Evolutionary conservation across 1,140 invertebrate species (phyloP).

Genomic region (Apolygus lucorum): DNA sequence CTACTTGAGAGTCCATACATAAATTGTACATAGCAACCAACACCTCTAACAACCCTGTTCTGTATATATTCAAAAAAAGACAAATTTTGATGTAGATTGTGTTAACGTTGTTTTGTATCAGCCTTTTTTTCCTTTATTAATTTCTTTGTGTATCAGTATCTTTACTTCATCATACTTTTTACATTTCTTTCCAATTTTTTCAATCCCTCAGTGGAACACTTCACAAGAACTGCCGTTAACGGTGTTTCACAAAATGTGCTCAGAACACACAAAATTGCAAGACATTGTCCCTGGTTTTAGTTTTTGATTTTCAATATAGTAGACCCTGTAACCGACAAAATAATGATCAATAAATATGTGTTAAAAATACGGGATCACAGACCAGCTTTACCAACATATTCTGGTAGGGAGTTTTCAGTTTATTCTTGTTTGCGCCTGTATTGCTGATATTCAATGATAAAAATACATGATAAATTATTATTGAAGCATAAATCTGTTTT

Average conservation of each 20-base stretch:
- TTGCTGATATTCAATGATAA: too few relatives aligned
- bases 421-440: too few relatives aligned
- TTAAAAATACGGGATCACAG: too few relatives aligned
- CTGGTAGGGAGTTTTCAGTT: too few relatives aligned
- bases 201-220: background rate
- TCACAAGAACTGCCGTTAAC: background rate
- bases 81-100: background rate
- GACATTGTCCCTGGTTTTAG: too few relatives aligned
- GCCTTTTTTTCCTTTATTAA: slow-evolving; percentile 17
- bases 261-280: background rate
- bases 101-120: slow-evolving; percentile 1
- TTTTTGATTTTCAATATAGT: too few relatives aligned
- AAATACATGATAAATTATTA: background rate
- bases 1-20: too few relatives aligned
- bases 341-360: too few relatives aligned
- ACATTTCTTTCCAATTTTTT: slow-evolving; percentile 15
- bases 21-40: background rate
- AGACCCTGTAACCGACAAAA: too few relatives aligned
- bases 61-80: background rate
- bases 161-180: too few relatives aligned
- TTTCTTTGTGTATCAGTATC: too few relatives aligned
- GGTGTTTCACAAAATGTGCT: background rate
- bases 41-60: background rate
- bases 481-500: background rate
- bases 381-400: too few relatives aligned